A percentile compares a stretch with the other conserved stretches of the same genome.
phyloP scores from a whole-genome alignment of 2,888 invertebrate genomes.

The Trilocha varians region DNA sequence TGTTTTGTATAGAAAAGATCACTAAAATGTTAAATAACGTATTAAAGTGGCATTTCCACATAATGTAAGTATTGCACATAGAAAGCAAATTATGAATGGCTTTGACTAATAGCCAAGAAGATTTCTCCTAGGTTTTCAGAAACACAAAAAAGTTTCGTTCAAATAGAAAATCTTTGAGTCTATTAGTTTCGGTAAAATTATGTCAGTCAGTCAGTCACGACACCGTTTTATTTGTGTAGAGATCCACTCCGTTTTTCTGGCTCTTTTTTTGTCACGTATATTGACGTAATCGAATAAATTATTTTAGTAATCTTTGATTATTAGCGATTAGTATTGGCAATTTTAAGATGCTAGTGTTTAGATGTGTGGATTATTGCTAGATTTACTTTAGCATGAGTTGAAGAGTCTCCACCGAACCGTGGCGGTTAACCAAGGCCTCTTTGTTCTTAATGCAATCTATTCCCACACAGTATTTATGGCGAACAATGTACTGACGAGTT shows the following conservation, averaged over 20 bases:
- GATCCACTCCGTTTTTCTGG: neutral
- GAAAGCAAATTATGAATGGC: no score
- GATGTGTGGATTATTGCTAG: conserved; percentile 20
- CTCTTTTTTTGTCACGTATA: neutral
- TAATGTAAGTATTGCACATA: no score
- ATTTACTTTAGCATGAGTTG: conserved; percentile 26
- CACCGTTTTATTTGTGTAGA: neutral
- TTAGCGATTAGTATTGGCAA: no score
- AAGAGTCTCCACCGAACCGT: conserved; percentile 35
- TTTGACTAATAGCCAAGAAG: no score
- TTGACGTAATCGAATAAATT: neutral
- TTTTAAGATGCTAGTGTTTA: neutral
- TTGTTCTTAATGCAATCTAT: conserved; percentile 55
- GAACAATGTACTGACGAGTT: conserved; percentile 30
- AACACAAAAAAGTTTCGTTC: no score
- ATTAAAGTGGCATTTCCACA: no score
- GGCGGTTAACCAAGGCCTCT: conserved; percentile 50
- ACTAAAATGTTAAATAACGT: no score
- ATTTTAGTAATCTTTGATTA: neutral
- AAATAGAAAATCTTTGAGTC: no score
- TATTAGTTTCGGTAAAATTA: no score
- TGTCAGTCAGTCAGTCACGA: no score
- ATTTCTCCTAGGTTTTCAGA: no score
- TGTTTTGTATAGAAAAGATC: no score
- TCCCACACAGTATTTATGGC: conserved; percentile 58